Evolutionary conservation across 2,797 vertebrate species (phyloP), one percentile per base, ranked within the genome.

Genomic region (Orestias chungarensis): DNA sequence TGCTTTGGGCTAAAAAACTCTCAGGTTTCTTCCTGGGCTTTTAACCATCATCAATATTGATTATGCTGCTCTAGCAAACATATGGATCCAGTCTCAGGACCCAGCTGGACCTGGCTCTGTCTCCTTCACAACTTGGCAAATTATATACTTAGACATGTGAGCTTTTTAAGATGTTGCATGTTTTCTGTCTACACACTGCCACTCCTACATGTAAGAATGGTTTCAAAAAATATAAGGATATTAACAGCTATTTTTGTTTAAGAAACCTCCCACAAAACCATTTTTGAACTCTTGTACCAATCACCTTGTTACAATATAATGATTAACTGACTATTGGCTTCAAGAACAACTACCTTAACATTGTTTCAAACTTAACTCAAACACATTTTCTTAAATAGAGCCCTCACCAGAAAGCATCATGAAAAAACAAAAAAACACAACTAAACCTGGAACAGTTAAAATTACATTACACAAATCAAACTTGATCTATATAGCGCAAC

Each of bases 21-120:
- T 94, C 90, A 47, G 62, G 84, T 94, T 94, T 91, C 93, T 85
- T 61, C 38, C 70, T 62, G 86, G 85, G 90, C 92, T 94, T 93
- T 93, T 91, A 93, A 86, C 84, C 73, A 71, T 90, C 82, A 82
- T 91, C 86, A 91, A 81, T 87, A 94, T 94, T 90, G 93, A 94
- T 93, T 65, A 7, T 47, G 12, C 71, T 69, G 46, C 68, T 75
- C 70, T 68, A 57, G 76, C 78, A 82, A 93, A 87, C 92, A 91
- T 89, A 94, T 92, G 91, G 90, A 82, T 12, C 1, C 52, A 20
- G 71, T 75, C 79, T 83, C 71, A 46, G 55, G 87, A 77, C 82
- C 82, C 25, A 66, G 46, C 33, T 38, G 49, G 75, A 74, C 76
- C 74, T 40, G 64, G 44, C 42, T 38, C 50, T 54, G 5, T 57